Percentiles rank a stretch among this genome's conserved stretches.
Evolutionary conservation across 30 jellyfish, hydroid and myxozoan species (phyloP).

Genomic region (Mastigias papua): DNA sequence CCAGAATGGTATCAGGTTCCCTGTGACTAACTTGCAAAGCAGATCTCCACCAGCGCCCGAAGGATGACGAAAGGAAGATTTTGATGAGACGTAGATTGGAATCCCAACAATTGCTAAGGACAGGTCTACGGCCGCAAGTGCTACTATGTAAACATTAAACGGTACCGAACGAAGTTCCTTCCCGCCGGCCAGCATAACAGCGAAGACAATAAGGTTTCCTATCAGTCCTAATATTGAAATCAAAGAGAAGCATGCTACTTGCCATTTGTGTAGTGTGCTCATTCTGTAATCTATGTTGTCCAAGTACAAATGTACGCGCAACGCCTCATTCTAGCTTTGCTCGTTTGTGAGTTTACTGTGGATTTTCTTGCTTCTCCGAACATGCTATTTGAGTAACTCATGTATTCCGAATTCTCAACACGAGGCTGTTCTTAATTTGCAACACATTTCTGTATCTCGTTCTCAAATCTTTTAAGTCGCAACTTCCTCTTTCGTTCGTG

Average conservation of each 20-base stretch:
- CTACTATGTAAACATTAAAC: slow-evolving; percentile 45
- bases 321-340: too few relatives aligned
- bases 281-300: neutral
- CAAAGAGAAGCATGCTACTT: slow-evolving; percentile 20
- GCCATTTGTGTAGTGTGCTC: slow-evolving; percentile 23
- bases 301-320: too few relatives aligned
- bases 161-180: slow-evolving; percentile 30
- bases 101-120: slow-evolving; percentile 50
- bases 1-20: slow-evolving; percentile 48
- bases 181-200: slow-evolving; percentile 37
- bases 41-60: slow-evolving; percentile 25
- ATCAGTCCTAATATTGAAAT: slow-evolving; percentile 27
- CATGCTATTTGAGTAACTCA: too few relatives aligned
- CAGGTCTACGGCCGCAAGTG: slow-evolving; percentile 55
- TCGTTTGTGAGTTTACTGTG: too few relatives aligned
- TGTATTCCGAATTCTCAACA: slow-evolving; percentile 1
- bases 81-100: slow-evolving; percentile 52
- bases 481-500: too few relatives aligned
- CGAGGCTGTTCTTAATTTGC: slow-evolving; percentile 1
- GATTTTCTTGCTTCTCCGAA: too few relatives aligned
- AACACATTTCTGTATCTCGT: neutral
- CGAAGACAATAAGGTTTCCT: slow-evolving; percentile 28
- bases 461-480: too few relatives aligned
- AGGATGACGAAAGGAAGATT: slow-evolving; percentile 24
- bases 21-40: slow-evolving; percentile 31